These are phyloP conservation scores for Drosophila nr. perissopoda DNA, from an alignment of 2,888 invertebrate genomes.

Conservation along the genomic window DNA sequence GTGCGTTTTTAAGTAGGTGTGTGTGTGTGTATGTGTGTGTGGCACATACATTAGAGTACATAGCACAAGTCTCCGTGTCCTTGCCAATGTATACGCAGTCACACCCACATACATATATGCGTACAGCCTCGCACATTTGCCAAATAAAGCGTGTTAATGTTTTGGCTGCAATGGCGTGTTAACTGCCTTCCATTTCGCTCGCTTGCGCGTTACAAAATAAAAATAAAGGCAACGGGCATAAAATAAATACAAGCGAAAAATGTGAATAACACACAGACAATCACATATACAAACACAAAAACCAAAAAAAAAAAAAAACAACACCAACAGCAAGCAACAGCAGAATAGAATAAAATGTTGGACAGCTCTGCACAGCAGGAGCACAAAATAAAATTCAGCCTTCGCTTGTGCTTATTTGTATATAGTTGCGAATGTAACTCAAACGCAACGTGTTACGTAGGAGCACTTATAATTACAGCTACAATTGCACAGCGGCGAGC, in stretches of 20 bases:
- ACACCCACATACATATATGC: slow-evolving; percentile 1
- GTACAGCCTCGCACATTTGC: slow-evolving; percentile 58
- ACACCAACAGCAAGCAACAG: slow-evolving; percentile 10
- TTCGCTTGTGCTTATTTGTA: slow-evolving; percentile 20
- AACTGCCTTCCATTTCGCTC: slow-evolving; percentile 77
- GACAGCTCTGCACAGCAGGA: slow-evolving; percentile 30
- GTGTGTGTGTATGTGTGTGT: slow-evolving; percentile 38
- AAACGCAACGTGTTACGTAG: slow-evolving; percentile 52
- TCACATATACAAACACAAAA: neutral
- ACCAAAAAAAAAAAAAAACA: neutral
- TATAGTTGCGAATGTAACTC: slow-evolving; percentile 40
- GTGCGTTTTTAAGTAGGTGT: slow-evolving; percentile 77
- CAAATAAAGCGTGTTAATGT: slow-evolving; percentile 81
- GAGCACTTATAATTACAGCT: slow-evolving; percentile 57
- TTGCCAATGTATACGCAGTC: slow-evolving; percentile 48
- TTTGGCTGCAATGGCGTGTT: slow-evolving; percentile 77
- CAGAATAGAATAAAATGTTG: slow-evolving; percentile 45
- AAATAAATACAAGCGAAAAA: slow-evolving; percentile 51
- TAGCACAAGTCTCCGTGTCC: slow-evolving; percentile 55
- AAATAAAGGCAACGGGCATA: slow-evolving; percentile 33
- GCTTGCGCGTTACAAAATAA: slow-evolving; percentile 60
- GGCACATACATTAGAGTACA: slow-evolving; percentile 15
- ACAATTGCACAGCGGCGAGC: slow-evolving; percentile 18
- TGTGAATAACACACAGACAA: slow-evolving; percentile 11
- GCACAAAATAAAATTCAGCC: slow-evolving; percentile 33